These are phyloP conservation scores for Sinohyriopsis cumingii DNA, from an alignment of 2,888 invertebrate genomes.

Conservation along the genomic window DNA sequence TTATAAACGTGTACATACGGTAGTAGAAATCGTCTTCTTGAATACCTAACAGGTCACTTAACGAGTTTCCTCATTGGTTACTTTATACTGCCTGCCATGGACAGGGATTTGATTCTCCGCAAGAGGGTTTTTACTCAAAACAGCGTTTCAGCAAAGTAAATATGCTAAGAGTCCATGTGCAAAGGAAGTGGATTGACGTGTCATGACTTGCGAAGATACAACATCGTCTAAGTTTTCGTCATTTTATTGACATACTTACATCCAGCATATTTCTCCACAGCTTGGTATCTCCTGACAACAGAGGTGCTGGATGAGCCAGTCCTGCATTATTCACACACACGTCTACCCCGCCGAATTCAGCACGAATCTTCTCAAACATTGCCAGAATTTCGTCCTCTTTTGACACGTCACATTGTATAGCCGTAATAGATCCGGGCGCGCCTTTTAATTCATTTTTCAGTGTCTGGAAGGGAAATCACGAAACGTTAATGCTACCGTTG, in stretches of 20 bases:
- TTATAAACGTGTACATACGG: too few relatives aligned
- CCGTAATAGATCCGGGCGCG: constrained; percentile 45
- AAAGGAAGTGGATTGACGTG: too few relatives aligned
- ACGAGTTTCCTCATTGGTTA: too few relatives aligned
- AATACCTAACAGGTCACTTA: too few relatives aligned
- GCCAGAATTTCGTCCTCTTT: constrained; percentile 75
- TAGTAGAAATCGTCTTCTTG: too few relatives aligned
- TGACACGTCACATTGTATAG: constrained; percentile 74
- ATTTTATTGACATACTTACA: constrained; percentile 35
- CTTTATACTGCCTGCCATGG: too few relatives aligned
- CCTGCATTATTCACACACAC: constrained; percentile 79
- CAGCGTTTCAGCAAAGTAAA: too few relatives aligned
- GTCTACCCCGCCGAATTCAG: constrained; percentile 74
- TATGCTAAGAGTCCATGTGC: too few relatives aligned
- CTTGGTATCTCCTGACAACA: constrained; percentile 62
- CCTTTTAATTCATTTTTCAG: constrained; percentile 29
- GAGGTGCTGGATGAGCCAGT: constrained; percentile 65
- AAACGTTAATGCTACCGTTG: background rate
- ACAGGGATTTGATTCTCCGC: too few relatives aligned
- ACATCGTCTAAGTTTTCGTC: too few relatives aligned
- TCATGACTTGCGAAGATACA: too few relatives aligned
- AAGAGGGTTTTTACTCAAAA: too few relatives aligned
- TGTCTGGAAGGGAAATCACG: constrained; percentile 18
- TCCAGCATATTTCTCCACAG: constrained; percentile 64
- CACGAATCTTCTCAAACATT: constrained; percentile 75